phyloP scores from a whole-genome alignment of 92 coral and sea anemone genomes.

The Anthopleura xanthogrammica region DNA sequence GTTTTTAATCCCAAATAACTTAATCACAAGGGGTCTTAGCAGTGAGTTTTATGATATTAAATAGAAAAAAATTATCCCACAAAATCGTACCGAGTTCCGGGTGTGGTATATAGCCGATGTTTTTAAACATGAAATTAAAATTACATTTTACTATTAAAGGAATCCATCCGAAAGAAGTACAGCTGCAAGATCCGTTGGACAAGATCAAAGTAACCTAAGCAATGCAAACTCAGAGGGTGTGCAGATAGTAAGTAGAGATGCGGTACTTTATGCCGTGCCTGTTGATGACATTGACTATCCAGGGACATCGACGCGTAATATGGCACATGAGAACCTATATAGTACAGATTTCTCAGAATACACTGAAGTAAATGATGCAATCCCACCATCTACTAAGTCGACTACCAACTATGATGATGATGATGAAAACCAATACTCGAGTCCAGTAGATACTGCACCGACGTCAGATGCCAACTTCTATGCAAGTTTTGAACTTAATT shows the following conservation, averaged over 20 bases:
- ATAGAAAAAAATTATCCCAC: no score
- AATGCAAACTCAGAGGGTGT: not conserved
- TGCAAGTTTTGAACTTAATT: not conserved
- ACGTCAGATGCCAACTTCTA: not conserved
- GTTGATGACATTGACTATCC: not conserved
- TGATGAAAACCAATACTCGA: not conserved
- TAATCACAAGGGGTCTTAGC: no score
- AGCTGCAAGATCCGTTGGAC: not conserved
- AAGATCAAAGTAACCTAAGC: not conserved
- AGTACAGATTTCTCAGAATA: not conserved
- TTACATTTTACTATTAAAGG: not conserved
- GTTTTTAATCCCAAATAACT: no score
- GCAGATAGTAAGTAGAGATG: not conserved
- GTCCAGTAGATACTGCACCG: slow-evolving; percentile 1
- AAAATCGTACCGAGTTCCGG: no score
- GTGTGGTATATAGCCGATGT: not conserved
- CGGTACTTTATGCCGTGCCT: not conserved
- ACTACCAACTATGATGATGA: not conserved
- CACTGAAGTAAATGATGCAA: slow-evolving; percentile 8
- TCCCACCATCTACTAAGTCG: not conserved
- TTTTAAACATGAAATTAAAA: no score
- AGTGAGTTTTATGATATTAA: no score
- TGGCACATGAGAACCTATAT: not conserved
- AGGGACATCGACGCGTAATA: not conserved
- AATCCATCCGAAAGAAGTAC: not conserved